Evolutionary conservation across 2,888 invertebrate species (phyloP).

Genomic region (Thumatha senex): DNA sequence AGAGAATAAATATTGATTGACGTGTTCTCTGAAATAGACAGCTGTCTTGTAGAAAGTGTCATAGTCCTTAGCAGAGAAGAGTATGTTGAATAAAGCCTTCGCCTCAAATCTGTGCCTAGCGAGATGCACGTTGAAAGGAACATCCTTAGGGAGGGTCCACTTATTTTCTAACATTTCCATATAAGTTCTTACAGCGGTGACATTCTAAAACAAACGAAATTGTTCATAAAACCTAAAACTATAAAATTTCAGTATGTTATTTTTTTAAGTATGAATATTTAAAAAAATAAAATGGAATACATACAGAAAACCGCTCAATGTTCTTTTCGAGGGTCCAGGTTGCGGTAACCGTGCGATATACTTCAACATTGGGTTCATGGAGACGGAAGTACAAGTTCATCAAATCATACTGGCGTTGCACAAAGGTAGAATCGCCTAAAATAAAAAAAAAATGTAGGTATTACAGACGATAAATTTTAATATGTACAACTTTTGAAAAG

Average conservation of each 20-base stretch:
- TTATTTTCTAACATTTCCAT: constrained; percentile 76
- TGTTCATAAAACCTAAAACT: not conserved
- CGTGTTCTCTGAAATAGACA: constrained; percentile 85
- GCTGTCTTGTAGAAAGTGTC: constrained; percentile 87
- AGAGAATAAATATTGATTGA: constrained; percentile 88
- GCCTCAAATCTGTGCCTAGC: constrained; percentile 85
- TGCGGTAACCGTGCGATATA: constrained; percentile 74
- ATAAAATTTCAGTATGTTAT: not conserved
- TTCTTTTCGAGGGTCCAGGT: constrained; percentile 79
- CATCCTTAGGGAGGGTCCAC: constrained; percentile 81
- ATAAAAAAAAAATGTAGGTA: too few species aligned
- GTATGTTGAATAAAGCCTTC: constrained; percentile 85
- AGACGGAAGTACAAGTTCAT: constrained; percentile 73
- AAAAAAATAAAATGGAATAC: constrained; percentile 32
- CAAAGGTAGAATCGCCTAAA: constrained; percentile 76
- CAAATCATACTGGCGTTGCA: constrained; percentile 68
- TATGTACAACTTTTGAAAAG: too few species aligned
- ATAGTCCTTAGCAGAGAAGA: constrained; percentile 88
- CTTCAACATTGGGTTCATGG: constrained; percentile 83
- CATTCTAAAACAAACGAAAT: constrained; percentile 63
- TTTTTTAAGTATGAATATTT: not conserved
- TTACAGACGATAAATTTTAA: too few species aligned
- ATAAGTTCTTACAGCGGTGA: constrained; percentile 81
- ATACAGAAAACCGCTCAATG: constrained; percentile 74
- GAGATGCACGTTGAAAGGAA: constrained; percentile 83